Evolutionary conservation across 2,888 invertebrate genomes (phyloP).

Genomic region (Dromius quadrimaculatus): DNA sequence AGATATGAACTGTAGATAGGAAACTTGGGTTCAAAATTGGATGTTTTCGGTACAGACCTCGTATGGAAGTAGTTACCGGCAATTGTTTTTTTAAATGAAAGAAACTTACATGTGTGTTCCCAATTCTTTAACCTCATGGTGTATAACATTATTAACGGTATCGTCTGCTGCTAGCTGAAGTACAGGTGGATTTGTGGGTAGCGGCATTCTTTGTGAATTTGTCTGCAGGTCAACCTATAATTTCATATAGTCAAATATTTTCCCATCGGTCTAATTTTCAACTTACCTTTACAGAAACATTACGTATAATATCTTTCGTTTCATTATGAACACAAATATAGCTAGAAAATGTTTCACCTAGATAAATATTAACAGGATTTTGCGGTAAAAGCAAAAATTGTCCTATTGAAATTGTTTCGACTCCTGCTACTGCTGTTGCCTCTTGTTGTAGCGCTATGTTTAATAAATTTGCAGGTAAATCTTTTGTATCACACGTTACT

Average conservation of each 20-base stretch:
- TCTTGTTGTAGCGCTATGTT: slow-evolving; percentile 85
- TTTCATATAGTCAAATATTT: no score
- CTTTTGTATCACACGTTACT: slow-evolving; percentile 86
- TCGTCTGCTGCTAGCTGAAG: slow-evolving; percentile 79
- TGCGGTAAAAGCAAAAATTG: slow-evolving; percentile 94
- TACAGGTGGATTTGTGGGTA: slow-evolving; percentile 77
- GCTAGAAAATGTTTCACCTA: slow-evolving; percentile 98
- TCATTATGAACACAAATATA: slow-evolving; percentile 98
- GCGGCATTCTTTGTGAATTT: slow-evolving; percentile 85
- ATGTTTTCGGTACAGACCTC: no score
- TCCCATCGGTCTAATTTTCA: slow-evolving; percentile 46
- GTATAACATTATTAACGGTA: slow-evolving; percentile 94
- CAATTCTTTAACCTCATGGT: slow-evolving; percentile 99
- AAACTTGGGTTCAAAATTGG: no score
- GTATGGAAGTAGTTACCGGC: no score
- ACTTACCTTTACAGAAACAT: slow-evolving; percentile 83
- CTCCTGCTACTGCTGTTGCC: slow-evolving; percentile 83
- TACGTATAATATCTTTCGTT: slow-evolving; percentile 84
- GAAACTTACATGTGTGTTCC: slow-evolving; percentile 91
- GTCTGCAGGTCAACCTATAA: slow-evolving; percentile 92
- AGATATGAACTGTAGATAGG: no score
- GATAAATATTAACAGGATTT: slow-evolving; percentile 97
- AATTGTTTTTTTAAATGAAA: slow-evolving; percentile 40
- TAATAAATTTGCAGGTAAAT: slow-evolving; percentile 85
- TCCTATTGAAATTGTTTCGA: slow-evolving; percentile 87